Conservation (phyloP, 2,113 vertebrate species). For the Aegithalos caudatus region DNA sequence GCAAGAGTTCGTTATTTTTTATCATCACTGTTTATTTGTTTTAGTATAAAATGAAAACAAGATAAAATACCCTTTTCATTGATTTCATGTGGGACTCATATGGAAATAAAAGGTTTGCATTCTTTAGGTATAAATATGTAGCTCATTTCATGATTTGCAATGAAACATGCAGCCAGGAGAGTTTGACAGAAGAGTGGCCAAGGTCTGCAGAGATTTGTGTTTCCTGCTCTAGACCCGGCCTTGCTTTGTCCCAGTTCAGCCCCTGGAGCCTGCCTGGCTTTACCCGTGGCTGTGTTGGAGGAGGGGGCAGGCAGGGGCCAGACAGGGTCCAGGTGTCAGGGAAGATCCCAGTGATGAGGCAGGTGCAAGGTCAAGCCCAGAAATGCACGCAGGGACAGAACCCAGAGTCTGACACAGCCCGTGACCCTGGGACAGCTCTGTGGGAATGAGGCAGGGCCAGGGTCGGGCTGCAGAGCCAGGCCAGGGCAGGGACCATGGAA, state of each 20-base stretch:
- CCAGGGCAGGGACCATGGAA: accelerated
- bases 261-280: background rate
- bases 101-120: background rate
- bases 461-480: background rate
- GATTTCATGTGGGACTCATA: background rate
- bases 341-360: background rate
- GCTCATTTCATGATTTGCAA: background rate
- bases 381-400: background rate
- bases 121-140: background rate
- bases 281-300: background rate
- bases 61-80: background rate
- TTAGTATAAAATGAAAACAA: background rate
- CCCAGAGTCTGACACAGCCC: accelerated
- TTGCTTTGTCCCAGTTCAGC: background rate
- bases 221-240: background rate
- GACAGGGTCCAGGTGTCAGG: accelerated
- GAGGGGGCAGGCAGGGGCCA: background rate
- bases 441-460: background rate
- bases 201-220: background rate
- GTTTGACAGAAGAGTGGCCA: background rate
- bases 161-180: background rate
- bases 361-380: background rate
- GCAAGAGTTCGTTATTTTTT: background rate
- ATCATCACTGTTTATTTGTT: background rate
- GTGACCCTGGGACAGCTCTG: background rate